Percentiles rank a stretch among this genome's conserved stretches.
Conservation (phyloP, 2,113 vertebrate genomes). For the Thalassoma bifasciatum region DNA sequence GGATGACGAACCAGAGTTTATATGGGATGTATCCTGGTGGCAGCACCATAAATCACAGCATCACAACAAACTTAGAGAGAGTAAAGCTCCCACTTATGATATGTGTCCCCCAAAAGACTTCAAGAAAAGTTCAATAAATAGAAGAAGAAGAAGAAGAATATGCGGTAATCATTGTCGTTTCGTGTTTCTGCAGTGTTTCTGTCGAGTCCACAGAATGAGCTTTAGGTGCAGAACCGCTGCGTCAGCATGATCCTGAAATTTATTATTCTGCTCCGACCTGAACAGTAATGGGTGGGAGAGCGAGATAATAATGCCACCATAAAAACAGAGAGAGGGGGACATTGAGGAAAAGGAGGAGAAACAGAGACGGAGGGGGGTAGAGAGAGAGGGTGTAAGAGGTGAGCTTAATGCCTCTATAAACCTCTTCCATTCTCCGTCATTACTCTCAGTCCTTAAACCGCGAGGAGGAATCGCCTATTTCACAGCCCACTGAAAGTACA, state of each 20-base stretch:
- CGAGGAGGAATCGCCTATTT: constrained; percentile 73
- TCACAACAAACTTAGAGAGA: not conserved
- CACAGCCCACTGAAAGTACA: constrained; percentile 65
- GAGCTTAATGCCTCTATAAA: constrained; percentile 76
- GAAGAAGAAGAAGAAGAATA: not conserved
- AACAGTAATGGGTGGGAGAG: constrained; percentile 75
- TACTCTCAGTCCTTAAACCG: constrained; percentile 72
- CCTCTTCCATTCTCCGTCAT: constrained; percentile 75
- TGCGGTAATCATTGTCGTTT: constrained; percentile 37
- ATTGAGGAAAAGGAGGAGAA: constrained; percentile 33
- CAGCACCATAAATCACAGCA: not conserved
- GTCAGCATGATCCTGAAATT: constrained; percentile 73
- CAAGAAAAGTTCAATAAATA: not conserved
- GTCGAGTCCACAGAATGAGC: constrained; percentile 74
- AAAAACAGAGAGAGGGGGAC: constrained; percentile 71
- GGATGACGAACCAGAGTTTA: not conserved
- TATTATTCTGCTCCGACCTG: constrained; percentile 75
- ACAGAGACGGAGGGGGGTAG: constrained; percentile 30
- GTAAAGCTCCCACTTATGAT: not conserved
- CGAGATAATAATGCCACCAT: constrained; percentile 72
- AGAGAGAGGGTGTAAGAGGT: constrained; percentile 50
- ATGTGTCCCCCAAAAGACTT: not conserved
- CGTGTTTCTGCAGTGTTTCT: constrained; percentile 61
- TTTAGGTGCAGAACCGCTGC: constrained; percentile 66
- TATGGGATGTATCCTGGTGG: not conserved